Percentiles rank a stretch among this genome's conserved stretches.
These are phyloP conservation scores for Pyxicephalus adspersus DNA, from an alignment of 2,113 vertebrate species.

Conservation along the genomic window DNA sequence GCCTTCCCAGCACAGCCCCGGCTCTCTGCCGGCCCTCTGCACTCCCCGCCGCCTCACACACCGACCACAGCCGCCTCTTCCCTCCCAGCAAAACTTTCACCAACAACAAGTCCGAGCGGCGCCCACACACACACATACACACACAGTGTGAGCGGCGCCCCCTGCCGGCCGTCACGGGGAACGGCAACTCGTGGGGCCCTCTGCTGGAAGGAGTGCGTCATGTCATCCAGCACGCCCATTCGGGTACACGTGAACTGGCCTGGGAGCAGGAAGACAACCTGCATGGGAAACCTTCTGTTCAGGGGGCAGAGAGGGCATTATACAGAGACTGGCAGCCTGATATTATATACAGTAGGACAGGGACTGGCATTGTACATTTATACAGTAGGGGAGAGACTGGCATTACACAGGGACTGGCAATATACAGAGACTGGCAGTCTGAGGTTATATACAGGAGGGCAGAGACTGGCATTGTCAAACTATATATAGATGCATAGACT, in stretches of 20 bases:
- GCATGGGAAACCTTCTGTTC: background rate
- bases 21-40: background rate
- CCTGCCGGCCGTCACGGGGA: background rate
- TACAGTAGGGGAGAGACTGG: no score
- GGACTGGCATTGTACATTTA: no score
- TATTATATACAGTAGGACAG: no score
- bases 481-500: no score
- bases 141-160: slow-evolving; percentile 7
- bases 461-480: no score
- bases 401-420: no score
- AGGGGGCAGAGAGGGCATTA: background rate
- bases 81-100: slow-evolving; percentile 47
- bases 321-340: no score
- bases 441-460: no score
- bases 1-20: background rate
- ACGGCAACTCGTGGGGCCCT: background rate
- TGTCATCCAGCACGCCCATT: background rate
- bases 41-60: slow-evolving; percentile 6
- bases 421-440: no score
- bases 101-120: slow-evolving; percentile 50
- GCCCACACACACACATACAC: slow-evolving; percentile 34
- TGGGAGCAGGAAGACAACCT: background rate
- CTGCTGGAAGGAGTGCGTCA: background rate
- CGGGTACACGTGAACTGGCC: no score
- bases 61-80: slow-evolving; percentile 31